Conservation (phyloP, 2,888 invertebrate genomes). For the Poecilobothrus nobilitatus region DNA sequence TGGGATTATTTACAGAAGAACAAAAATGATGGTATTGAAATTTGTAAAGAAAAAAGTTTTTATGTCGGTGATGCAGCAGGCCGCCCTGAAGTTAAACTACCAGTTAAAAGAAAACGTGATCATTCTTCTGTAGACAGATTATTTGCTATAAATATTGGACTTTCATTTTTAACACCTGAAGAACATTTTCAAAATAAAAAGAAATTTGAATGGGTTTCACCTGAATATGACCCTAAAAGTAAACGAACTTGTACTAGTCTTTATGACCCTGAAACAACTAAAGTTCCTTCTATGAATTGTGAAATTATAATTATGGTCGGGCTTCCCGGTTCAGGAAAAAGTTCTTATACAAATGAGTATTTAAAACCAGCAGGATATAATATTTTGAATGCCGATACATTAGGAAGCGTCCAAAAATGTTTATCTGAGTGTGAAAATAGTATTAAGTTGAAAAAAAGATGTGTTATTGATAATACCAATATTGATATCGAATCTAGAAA, state of each 20-base stretch:
- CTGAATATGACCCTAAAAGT: conserved; percentile 59
- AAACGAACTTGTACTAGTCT: conserved; percentile 38
- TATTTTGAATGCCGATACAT: conserved; percentile 71
- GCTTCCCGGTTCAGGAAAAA: conserved; percentile 83
- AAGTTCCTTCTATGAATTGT: conserved; percentile 26
- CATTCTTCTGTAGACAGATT: conserved; percentile 81
- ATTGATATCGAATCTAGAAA: conserved; percentile 67
- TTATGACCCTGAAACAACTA: conserved; percentile 30
- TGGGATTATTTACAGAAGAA: conserved; percentile 66
- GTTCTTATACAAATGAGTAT: conserved; percentile 61
- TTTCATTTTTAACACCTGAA: conserved; percentile 87
- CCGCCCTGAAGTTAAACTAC: conserved; percentile 63
- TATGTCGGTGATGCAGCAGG: conserved; percentile 93
- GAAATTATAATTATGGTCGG: conserved; percentile 70
- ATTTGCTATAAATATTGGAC: conserved; percentile 70
- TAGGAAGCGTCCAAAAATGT: conserved; percentile 82
- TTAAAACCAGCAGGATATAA: conserved; percentile 60
- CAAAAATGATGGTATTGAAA: conserved; percentile 59
- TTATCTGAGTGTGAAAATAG: conserved; percentile 55
- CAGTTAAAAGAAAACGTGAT: conserved; percentile 67
- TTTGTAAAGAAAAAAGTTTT: conserved; percentile 60
- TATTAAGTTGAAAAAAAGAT: conserved; percentile 52
- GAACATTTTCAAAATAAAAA: conserved; percentile 69
- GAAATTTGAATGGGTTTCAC: conserved; percentile 50
- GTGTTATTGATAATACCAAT: conserved; percentile 91